Evolutionary conservation across 2,888 invertebrate genomes (phyloP), one percentile per base, ranked within the genome.

Genomic region (Cosmorhoe ocellata): DNA sequence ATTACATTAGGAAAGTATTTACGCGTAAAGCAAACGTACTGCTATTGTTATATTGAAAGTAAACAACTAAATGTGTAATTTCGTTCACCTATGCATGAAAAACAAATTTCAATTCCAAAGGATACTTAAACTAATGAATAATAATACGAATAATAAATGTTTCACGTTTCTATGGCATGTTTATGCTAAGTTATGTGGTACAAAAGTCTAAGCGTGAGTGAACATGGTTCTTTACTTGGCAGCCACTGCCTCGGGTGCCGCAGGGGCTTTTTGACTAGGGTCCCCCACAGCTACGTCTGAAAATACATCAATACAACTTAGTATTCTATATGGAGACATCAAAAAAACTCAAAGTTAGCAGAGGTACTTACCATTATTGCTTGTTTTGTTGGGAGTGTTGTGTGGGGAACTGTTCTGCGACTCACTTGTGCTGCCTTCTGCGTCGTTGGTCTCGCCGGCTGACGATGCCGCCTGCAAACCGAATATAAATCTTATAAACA

Each of bases 81-180:
- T 81, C 81, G 78, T 84, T 81, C 82, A 84, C 80, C 76, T 68
- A 79, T 76, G 79, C 76, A 79, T 48, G 50, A 52, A 83, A 80
- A 74, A 79, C 76, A 80, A 76, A 74, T 71, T 74, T 86, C 84
- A 84, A 86, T 85, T 87, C 85, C 86, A 80, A 83, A 74, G 76
- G 80, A 79, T 77, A 79, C 84, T 85, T 85, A 87, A n/a, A 76
- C 57, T 74, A 78, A 78, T 84, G 61, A 47, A 78, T 84, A 82
- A 84, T 89, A 82, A 84, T 89, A 87, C 76, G 85, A 83, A 84
- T 87, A 84, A 84, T 85, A 84, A 84, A 81, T 82, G 83, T 84
- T 75, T 58, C 84, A 45, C 81, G 82, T 84, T 80, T 84, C 79
- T 83, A 83, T 81, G 83, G 84, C 81, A 74, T 69, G 71, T 71